phyloP scores from a whole-genome alignment of 2,888 invertebrate genomes.

The Andrena minutula region DNA sequence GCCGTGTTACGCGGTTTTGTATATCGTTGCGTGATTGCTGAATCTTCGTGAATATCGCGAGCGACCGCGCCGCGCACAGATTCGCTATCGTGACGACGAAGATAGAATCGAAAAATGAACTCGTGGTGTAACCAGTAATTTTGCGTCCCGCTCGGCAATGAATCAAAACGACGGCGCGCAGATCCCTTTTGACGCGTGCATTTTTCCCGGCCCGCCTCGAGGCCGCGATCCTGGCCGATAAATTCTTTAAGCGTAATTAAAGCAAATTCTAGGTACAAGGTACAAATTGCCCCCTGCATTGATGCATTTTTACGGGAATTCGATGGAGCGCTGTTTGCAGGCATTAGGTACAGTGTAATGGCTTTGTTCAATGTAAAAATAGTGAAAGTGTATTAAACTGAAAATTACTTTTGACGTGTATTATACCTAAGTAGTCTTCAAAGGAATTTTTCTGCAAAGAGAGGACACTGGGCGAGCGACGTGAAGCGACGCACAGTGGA shows the following conservation, averaged over 20 bases:
- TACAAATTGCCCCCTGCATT: background rate
- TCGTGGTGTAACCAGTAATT: slow-evolving; percentile 58
- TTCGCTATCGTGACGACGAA: slow-evolving; percentile 55
- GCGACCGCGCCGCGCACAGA: slow-evolving; percentile 68
- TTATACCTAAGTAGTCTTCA: too few species aligned
- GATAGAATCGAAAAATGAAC: slow-evolving; percentile 62
- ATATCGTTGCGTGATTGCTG: slow-evolving; percentile 71
- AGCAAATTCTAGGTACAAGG: slow-evolving; percentile 9
- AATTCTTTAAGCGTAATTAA: slow-evolving; percentile 57
- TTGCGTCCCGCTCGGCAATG: slow-evolving; percentile 43
- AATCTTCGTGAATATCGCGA: slow-evolving; percentile 71
- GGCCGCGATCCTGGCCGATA: slow-evolving; percentile 42
- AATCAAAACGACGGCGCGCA: slow-evolving; percentile 49
- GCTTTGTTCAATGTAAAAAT: too few species aligned
- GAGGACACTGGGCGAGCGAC: too few species aligned
- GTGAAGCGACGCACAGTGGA: too few species aligned
- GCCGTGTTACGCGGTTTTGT: slow-evolving; percentile 38
- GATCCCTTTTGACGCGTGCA: slow-evolving; percentile 46
- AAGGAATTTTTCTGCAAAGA: too few species aligned
- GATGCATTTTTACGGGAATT: background rate
- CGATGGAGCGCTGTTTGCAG: background rate
- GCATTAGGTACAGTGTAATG: background rate
- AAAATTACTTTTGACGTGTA: too few species aligned
- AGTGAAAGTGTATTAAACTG: too few species aligned
- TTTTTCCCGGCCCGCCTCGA: slow-evolving; percentile 39